These are phyloP conservation scores for Camelus dromedarius DNA, from an alignment of 2,113 vertebrate genomes.

Conservation along the genomic window DNA sequence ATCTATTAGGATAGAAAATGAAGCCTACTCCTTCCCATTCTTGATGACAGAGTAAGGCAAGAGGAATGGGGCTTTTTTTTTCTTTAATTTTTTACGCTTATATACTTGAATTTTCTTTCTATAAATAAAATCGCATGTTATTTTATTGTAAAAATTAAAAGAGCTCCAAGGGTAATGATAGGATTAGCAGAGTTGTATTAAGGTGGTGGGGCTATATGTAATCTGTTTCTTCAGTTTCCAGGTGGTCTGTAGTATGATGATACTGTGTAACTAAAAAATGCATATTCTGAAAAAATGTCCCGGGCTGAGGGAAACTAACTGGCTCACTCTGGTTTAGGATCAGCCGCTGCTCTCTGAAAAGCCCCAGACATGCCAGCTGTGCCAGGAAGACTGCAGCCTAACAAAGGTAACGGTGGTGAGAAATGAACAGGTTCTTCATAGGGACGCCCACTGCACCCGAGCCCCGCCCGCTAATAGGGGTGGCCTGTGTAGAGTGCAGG, in stretches of 20 bases:
- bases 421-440: not conserved
- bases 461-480: not conserved
- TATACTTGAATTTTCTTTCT: constrained; percentile 24
- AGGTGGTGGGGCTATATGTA: not conserved
- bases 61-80: not conserved
- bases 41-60: not conserved
- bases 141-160: constrained; percentile 50
- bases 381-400: constrained; percentile 88
- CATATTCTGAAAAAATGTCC: not conserved
- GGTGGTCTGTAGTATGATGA: not conserved
- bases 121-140: constrained; percentile 39
- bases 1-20: not conserved
- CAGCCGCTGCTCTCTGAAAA: constrained; percentile 78
- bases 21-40: not conserved
- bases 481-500: not conserved
- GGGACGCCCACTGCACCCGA: not conserved
- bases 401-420: constrained; percentile 87
- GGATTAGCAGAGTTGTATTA: not conserved
- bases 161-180: not conserved
- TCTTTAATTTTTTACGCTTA: not conserved
- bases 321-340: constrained; percentile 83
- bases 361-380: constrained; percentile 89
- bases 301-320: not conserved
- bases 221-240: not conserved
- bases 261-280: constrained; percentile 1